phyloP scores from a whole-genome alignment of 37 sponge, comb jelly and placozoan species.

The Petrosia ficiformis region DNA sequence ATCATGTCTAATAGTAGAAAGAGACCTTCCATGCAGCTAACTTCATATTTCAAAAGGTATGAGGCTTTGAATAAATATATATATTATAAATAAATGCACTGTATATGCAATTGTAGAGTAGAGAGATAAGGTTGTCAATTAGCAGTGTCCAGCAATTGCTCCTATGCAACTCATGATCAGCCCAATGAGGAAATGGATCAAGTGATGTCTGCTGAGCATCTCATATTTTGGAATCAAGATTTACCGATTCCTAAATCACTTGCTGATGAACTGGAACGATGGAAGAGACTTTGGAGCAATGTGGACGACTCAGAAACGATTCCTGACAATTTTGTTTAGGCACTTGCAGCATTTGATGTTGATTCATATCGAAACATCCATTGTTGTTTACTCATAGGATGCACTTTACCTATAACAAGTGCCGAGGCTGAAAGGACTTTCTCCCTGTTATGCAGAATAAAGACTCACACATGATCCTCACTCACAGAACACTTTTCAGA shows the following conservation, averaged over 20 bases:
- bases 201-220: too few species aligned
- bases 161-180: too few species aligned
- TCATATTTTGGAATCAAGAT: constrained; percentile 21
- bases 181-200: too few species aligned
- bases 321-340: constrained; percentile 27
- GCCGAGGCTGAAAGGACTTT: constrained; percentile 47
- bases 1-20: too few species aligned
- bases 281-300: constrained; percentile 24
- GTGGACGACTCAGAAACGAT: background rate
- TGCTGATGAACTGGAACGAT: constrained; percentile 28
- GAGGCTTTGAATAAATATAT: too few species aligned
- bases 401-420: constrained; percentile 52
- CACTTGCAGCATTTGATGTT: constrained; percentile 29
- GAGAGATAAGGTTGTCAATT: too few species aligned
- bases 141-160: too few species aligned
- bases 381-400: constrained; percentile 35
- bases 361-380: constrained; percentile 48
- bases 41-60: too few species aligned
- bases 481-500: constrained; percentile 33
- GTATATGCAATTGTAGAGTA: too few species aligned
- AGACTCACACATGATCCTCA: constrained; percentile 38
- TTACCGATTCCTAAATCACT: constrained; percentile 39
- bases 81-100: too few species aligned
- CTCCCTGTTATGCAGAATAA: constrained; percentile 17
- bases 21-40: too few species aligned